phyloP scores from a whole-genome alignment of 1,140 invertebrate genomes.

The Forficula auricularia region DNA sequence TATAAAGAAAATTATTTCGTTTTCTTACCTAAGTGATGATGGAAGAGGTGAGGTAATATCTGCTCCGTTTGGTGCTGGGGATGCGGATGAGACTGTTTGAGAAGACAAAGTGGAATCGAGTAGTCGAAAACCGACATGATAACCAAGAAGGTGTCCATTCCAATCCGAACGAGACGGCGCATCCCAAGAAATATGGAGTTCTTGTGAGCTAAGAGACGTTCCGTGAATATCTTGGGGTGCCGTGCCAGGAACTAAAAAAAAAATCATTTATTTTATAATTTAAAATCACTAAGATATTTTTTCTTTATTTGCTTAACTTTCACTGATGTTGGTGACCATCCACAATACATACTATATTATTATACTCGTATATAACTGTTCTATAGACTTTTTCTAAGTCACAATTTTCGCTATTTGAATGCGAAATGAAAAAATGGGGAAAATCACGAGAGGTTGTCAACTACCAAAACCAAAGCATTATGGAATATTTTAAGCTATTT shows the following conservation, averaged over 20 bases:
- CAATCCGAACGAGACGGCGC: conserved; percentile 69
- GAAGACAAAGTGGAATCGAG: no score
- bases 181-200: conserved; percentile 76
- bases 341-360: no score
- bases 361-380: no score
- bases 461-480: no score
- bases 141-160: conserved; percentile 83
- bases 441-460: no score
- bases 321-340: neutral
- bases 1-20: no score
- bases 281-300: neutral
- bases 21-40: neutral
- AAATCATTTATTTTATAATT: conserved; percentile 5
- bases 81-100: neutral
- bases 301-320: neutral
- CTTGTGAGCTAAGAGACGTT: conserved; percentile 73
- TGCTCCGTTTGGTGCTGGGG: conserved; percentile 2
- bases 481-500: no score
- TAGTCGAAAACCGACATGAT: conserved; percentile 69
- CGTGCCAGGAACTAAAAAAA: conserved; percentile 58
- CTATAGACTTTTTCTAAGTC: no score
- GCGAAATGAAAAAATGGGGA: no score
- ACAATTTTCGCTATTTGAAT: no score
- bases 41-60: conserved; percentile 2
- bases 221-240: conserved; percentile 68